A percentile compares a stretch with the other conserved stretches of the same genome.
Conservation (phyloP, 2,888 invertebrate genomes). For the Germaria angustata region DNA sequence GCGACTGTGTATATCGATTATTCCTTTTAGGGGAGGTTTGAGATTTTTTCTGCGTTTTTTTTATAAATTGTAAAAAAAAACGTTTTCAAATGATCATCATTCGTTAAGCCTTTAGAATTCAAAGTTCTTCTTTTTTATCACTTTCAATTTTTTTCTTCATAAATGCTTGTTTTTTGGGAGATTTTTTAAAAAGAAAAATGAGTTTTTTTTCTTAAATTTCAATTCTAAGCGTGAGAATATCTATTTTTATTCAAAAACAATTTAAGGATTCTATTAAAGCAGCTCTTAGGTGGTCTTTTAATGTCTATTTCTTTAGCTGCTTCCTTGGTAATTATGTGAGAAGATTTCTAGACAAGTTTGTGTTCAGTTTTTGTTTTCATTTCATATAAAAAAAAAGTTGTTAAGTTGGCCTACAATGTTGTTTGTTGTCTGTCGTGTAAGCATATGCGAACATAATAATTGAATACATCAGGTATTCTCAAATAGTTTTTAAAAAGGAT, state of each 20-base stretch:
- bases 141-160: slow-evolving; percentile 71
- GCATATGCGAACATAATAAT: slow-evolving; percentile 26
- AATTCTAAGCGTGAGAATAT: slow-evolving; percentile 61
- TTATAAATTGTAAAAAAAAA: slow-evolving; percentile 19
- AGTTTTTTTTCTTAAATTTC: slow-evolving; percentile 12
- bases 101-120: slow-evolving; percentile 21
- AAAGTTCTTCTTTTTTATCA: slow-evolving; percentile 69
- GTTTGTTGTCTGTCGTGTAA: slow-evolving; percentile 27
- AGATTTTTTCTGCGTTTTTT: background rate
- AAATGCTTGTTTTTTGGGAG: slow-evolving; percentile 43
- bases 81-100: slow-evolving; percentile 63
- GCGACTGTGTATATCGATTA: background rate
- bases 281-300: slow-evolving; percentile 48
- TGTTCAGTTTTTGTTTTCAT: slow-evolving; percentile 5
- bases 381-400: slow-evolving; percentile 9
- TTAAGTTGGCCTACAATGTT: slow-evolving; percentile 7
- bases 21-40: slow-evolving; percentile 47
- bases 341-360: slow-evolving; percentile 32
- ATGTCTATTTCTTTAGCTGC: slow-evolving; percentile 28
- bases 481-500: too few species aligned
- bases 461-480: background rate
- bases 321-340: slow-evolving; percentile 44
- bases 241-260: slow-evolving; percentile 14
- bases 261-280: slow-evolving; percentile 8
- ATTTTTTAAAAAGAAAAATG: slow-evolving; percentile 36